Base-by-base conservation (phyloP, 1,140 invertebrate genomes). In the Archivesica marissinica region DNA sequence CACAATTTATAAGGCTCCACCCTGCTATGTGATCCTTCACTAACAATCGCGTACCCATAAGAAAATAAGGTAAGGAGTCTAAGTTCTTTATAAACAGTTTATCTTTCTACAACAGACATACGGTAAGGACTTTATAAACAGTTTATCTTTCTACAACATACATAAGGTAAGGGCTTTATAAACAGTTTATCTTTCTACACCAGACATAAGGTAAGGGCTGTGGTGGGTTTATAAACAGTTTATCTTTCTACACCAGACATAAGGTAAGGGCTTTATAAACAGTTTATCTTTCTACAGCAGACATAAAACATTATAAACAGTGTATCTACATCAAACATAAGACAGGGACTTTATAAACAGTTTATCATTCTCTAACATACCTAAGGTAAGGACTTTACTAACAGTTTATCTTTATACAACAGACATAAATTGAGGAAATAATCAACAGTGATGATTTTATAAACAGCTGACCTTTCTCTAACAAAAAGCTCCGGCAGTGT, bases 261-360 rank as follows among this genome's bases (percentile, higher is more conserved):
- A 13, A 66, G 25, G 28, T 66, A 33, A 35, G 61, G 7, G 17
- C 35, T 35, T 15, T 41, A 39, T n/a, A 41, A 7, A 70, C 56
- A 70, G 4, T 7, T 23, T 23, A 70, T 28, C 23, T 41, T 30
- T 3, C 3, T 47, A 39, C 23, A 50, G 23, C 9, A 30, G 33
- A 30, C n/a, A n/a, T n/a, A n/a, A n/a, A n/a, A n/a, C n/a, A n/a
- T n/a, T n/a, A n/a, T n/a, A n/a, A n/a, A n/a, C n/a, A n/a, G n/a
- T n/a, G n/a, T 72, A 81, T 66, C 79, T 39, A 52, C 23, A 17
- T 47, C 61, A 9, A 54, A 54, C 23, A 81, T 17, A 41, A 56
- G 38, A 54, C 38, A n/a, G n/a, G n/a, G n/a, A 56, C 23, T 25
- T 6, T 17, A n/a, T n/a, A 7, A 56, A n/a, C 23, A 25, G 7